Evolutionary conservation across 2,797 vertebrate genomes (phyloP).

Genomic region (Malurus leucopterus): DNA sequence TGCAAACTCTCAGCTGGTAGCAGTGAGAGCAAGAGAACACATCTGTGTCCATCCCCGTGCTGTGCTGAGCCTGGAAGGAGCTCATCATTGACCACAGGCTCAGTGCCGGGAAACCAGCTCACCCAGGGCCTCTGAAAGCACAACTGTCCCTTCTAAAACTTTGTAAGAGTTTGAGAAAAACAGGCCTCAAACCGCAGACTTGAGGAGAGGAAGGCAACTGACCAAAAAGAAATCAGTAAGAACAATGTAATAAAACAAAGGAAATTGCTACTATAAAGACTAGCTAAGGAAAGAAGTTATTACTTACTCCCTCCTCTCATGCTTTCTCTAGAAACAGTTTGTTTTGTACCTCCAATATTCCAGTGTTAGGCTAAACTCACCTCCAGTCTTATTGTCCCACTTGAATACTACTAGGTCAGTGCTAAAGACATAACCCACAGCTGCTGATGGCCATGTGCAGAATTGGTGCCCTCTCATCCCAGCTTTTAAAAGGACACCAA

Average conservation of each 20-base stretch:
- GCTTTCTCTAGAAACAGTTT: background rate
- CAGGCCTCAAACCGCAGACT: background rate
- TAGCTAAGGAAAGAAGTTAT: background rate
- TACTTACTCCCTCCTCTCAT: background rate
- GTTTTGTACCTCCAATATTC: background rate
- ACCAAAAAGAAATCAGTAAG: background rate
- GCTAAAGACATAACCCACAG: background rate
- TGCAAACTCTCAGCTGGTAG: background rate
- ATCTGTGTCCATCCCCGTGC: accelerated
- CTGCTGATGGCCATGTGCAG: background rate
- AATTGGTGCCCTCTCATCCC: background rate
- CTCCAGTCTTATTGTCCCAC: background rate
- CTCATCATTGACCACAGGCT: background rate
- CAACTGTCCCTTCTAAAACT: background rate
- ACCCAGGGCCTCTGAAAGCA: background rate
- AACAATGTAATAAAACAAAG: background rate
- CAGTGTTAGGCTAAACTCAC: background rate
- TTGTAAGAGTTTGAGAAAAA: background rate
- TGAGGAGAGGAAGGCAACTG: background rate
- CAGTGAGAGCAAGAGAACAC: background rate
- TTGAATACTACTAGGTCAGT: background rate
- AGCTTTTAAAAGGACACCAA: background rate
- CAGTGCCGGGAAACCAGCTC: background rate
- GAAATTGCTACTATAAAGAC: background rate
- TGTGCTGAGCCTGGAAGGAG: background rate